phyloP scores from a whole-genome alignment of 2,888 invertebrate genomes.

The Volucella inflata region DNA sequence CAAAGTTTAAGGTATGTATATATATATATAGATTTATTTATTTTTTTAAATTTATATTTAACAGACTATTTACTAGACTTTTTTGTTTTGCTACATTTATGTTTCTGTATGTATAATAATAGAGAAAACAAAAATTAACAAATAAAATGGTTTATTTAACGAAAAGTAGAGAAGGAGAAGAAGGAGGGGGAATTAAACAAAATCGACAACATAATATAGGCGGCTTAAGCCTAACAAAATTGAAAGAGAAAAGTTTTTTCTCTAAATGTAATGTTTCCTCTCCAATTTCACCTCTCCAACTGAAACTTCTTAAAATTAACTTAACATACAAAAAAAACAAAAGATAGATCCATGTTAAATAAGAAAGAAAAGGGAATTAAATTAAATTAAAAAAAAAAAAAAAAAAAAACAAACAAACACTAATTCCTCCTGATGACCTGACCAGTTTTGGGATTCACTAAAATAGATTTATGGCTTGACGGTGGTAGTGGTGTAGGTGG shows the following conservation, averaged over 20 bases:
- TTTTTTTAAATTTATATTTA: conserved; percentile 52
- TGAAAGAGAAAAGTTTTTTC: conserved; percentile 33
- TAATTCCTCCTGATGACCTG: conserved; percentile 83
- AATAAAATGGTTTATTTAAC: conserved; percentile 44
- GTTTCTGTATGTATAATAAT: conserved; percentile 16
- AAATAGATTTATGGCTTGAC: conserved; percentile 82
- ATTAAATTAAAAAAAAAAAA: conserved; percentile 37
- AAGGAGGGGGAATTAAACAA: conserved; percentile 13
- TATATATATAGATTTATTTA: conserved; percentile 39
- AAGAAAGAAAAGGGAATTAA: conserved; percentile 19
- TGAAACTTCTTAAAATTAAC: conserved; percentile 48
- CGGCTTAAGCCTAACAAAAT: conserved; percentile 47
- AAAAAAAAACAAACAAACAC: conserved; percentile 71
- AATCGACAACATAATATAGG: conserved; percentile 65
- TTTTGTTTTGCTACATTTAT: conserved; percentile 51
- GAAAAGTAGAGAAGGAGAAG: conserved; percentile 11
- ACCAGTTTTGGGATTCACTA: conserved; percentile 83
- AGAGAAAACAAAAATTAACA: conserved; percentile 50
- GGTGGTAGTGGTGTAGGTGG: conserved; percentile 66
- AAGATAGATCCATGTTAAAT: not conserved
- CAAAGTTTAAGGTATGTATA: conserved; percentile 79
- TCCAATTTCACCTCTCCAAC: too few relatives aligned
- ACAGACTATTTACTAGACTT: conserved; percentile 72
- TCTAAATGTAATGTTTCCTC: not conserved
- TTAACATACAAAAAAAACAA: conserved; percentile 30